Evolutionary conservation across 2,888 invertebrate genomes (phyloP).

Genomic region (Cetonia aurata): DNA sequence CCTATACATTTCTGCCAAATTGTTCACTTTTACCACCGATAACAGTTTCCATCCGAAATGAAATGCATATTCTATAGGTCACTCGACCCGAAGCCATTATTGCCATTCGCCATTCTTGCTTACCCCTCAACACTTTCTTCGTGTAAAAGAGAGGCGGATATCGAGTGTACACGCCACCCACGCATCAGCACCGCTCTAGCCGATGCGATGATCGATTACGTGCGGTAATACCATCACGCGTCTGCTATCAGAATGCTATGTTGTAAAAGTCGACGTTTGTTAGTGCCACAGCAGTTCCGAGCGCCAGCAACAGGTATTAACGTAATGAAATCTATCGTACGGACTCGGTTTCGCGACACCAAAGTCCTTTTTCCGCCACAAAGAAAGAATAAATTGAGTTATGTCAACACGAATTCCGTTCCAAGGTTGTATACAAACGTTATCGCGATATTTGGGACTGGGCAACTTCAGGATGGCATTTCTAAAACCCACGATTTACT

Average conservation of each 20-base stretch:
- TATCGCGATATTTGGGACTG: too few relatives aligned
- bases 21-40: too few relatives aligned
- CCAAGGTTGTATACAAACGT: too few relatives aligned
- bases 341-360: neutral
- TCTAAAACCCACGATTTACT: too few relatives aligned
- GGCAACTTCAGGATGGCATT: too few relatives aligned
- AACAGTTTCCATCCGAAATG: too few relatives aligned
- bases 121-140: neutral
- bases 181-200: neutral
- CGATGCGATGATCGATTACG: constrained; percentile 9
- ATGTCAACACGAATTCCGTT: neutral
- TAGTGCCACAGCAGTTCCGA: neutral
- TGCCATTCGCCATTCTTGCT: too few relatives aligned
- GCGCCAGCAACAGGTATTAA: constrained; percentile 22
- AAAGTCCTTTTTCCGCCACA: neutral
- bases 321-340: constrained; percentile 22
- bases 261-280: neutral
- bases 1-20: too few relatives aligned
- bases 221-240: constrained; percentile 8
- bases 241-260: neutral
- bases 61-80: too few relatives aligned
- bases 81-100: too few relatives aligned
- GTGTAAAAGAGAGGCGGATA: neutral
- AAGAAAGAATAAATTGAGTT: constrained; percentile 5
- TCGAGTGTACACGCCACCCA: neutral